Evolutionary conservation across 2,888 invertebrate genomes (phyloP), one percentile per base, ranked within the genome.

Genomic region (Drosophila prostipennis): DNA sequence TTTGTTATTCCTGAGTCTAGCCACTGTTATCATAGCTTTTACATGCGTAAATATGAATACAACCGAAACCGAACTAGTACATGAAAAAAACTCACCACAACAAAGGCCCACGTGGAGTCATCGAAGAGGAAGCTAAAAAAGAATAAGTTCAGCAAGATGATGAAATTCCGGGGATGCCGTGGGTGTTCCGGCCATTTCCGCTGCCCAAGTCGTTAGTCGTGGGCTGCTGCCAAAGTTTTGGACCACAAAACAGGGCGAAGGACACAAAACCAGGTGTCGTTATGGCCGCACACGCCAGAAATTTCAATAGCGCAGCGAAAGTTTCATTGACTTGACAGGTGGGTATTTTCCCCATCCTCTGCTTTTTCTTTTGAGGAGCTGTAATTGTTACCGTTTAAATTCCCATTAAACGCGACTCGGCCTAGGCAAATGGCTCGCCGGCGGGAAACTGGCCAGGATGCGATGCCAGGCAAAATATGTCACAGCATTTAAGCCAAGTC

Each of bases 301-400:
- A 76, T 75, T 82, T 82, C 85, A 82, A 85, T 80, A 76, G 77
- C 65, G 71, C 74, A 67, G 57, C 72, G 71, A 80, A 82, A 82
- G 68, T 85, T 83, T 83, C 80, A 80, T 79, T 74, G 77, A 80
- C 83, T 82, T 85, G 86, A 80, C 86, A 83, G 76, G 64, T 68
- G 60, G 54, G 54, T 14, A 6, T 59, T 32, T 32, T 19, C n/a
- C 10, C 43, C 34, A 6, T 32, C n/a, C 13, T 1, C 3, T 2
- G 2, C 37, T 37, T 13, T 23, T n/a, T 32, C 19, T 1, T 71
- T 5, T 26, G 5, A 74, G 60, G 63, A 77, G 74, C 60, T 83
- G 84, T 84, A 84, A 84, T 84, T 84, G 84, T 84, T 86, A 76
- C 78, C 84, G 84, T 84, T 84, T 84, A 84, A 84, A 84, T 86